phyloP scores from a whole-genome alignment of 2,797 vertebrate genomes.

The Coilia nasus region DNA sequence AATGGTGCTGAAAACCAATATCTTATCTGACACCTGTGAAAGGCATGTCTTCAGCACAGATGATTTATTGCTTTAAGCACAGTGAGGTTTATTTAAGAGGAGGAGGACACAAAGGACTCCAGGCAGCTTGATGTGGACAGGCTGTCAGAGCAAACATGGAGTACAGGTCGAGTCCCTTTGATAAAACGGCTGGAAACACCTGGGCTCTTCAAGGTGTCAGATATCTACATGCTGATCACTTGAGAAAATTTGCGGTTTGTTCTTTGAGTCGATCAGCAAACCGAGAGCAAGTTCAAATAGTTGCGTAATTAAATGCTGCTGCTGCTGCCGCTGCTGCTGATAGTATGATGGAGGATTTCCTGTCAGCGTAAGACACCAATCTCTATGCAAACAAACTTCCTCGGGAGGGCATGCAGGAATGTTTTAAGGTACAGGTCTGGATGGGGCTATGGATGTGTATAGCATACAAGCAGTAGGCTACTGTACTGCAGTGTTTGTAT shows the following conservation, averaged over 20 bases:
- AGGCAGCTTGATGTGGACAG: constrained; percentile 39
- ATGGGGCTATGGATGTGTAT: neutral
- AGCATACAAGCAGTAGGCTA: neutral
- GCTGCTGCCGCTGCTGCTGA: too few relatives aligned
- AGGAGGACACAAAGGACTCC: constrained; percentile 41
- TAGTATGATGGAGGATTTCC: constrained; percentile 31
- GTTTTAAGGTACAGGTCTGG: neutral
- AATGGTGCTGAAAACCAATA: neutral
- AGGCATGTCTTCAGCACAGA: constrained; percentile 35
- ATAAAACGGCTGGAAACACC: constrained; percentile 51
- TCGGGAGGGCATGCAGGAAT: neutral
- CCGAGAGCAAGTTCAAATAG: constrained; percentile 43
- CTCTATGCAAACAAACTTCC: constrained; percentile 36
- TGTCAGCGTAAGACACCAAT: constrained; percentile 24
- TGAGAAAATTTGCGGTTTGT: constrained; percentile 38
- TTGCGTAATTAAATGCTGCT: constrained; percentile 43
- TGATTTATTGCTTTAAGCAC: constrained; percentile 48
- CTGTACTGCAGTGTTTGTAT: neutral
- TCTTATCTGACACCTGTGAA: constrained; percentile 34
- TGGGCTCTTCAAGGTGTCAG: constrained; percentile 39
- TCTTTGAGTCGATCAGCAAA: constrained; percentile 34
- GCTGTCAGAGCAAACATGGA: constrained; percentile 33
- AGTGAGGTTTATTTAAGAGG: constrained; percentile 31
- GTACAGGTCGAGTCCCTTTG: constrained; percentile 42
- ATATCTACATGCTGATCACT: constrained; percentile 41